Evolutionary conservation across 2,888 invertebrate genomes (phyloP), one percentile per base, ranked within the genome.

Genomic region (Drosophila subsilvestris): DNA sequence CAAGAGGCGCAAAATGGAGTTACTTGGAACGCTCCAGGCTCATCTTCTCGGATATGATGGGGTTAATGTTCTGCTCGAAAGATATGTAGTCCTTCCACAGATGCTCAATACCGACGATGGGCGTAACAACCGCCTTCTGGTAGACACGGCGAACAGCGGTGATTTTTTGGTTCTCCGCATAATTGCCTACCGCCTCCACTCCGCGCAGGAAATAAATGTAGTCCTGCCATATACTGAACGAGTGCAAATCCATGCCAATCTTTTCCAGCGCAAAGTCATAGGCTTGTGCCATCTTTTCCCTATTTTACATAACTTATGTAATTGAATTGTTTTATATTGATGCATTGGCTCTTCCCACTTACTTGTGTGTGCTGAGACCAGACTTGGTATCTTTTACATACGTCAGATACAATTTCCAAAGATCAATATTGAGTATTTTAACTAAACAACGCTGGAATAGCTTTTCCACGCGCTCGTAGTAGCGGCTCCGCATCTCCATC

Each of bases 221-320:
- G 90, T 99, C 99, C 88, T 97, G 97, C 98, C 99, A 99, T 71
- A 99, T 97, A 9, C 97, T 96, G 91, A 97, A 98, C 0, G 99
- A 98, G 93, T 98, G 97, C 81, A 99, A 96, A 90, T 99, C 99
- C 95, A 99, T 96, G 0, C 99, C 99, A 78, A 99, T 99, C 93
- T 99, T 99, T 76, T 99, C 99, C 76, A 99, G 93, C 0, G 99
- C 99, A 93, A 99, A 99, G 92, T 99, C 99, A 92, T 99, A 99
- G 0, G 99, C 99, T 92, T 99, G 98, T 0, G 99, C 99, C 97
- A 99, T 97, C 93, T 99, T 99, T 92, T 99, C 99, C 90, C 99
- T 98, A 12, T 20, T 32, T 10, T 7, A n/a, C 7, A 37, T 2
- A n/a, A n/a, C n/a, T n/a, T 14, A 7, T 37, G 14, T 37, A 7